Base-by-base conservation (phyloP, 2,797 vertebrate species). In the Peromyscus aztecus region DNA sequence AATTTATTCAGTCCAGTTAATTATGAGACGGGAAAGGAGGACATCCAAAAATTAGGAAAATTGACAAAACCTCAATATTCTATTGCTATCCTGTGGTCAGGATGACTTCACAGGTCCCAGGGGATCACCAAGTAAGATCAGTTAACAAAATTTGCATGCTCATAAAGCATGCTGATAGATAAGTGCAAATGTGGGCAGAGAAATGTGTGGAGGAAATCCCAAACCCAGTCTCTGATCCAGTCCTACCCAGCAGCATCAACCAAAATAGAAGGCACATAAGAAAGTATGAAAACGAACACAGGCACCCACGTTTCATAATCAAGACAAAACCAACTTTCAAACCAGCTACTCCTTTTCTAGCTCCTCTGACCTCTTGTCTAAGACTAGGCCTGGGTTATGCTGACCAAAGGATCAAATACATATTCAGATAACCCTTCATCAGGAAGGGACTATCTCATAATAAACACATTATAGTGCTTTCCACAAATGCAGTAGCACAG, bases 1-100 rank as follows among this genome's bases (percentile, higher is more conserved):
- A 69, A 93, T 92, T 91, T 85, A 90, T 81, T 94, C 87, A 94
- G 63, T 95, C 80, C 71, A 90, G 17, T 75, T 93, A 83, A 89
- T 46, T 4, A 81, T 9, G 94, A 57, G 3, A 96, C 57, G 21
- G 4, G 16, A 94, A 90, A 92, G 52, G 6, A 84, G n/a, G 95
- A 49, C 77, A 85, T 71, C 61, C 86, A 88, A 96, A 96, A 94
- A 71, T 85, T 81, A 91, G 87, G 49, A 7, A 90, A 94, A 85
- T 52, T 84, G 31, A 93, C 29, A 88, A 87, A 95, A 73, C 14
- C 49, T 94, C 63, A 52, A n/a, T 69, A 78, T 43, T 81, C 27
- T 73, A 4, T 78, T 40, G 7, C 19, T 91, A 80, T 78, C 55
- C 71, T 83, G 49, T 59, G 55, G 9, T 77, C 85, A 90, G 95